Conservation (phyloP, 2,113 vertebrate species). For the Bambusicola thoracicus region DNA sequence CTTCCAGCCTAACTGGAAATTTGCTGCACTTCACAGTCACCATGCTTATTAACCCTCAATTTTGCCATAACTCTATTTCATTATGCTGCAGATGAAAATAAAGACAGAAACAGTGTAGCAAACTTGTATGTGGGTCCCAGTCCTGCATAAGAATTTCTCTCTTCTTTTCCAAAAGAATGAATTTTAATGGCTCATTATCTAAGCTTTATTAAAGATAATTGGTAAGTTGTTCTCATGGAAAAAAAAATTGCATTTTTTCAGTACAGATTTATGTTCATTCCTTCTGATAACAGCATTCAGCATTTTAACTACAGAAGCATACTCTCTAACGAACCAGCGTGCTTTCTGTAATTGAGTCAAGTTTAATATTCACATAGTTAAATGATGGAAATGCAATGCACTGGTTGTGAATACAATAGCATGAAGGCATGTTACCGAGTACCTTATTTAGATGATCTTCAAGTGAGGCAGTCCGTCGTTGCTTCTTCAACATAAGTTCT, state of each 20-base stretch:
- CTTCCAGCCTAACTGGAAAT: not conserved
- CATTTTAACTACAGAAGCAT: not conserved
- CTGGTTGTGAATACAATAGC: not conserved
- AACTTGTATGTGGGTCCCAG: not conserved
- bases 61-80: not conserved
- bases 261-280: not conserved
- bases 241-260: not conserved
- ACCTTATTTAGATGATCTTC: slow-evolving; percentile 85
- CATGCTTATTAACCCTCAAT: not conserved
- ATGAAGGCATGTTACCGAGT: not conserved
- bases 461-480: slow-evolving; percentile 70
- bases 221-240: not conserved
- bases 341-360: not conserved
- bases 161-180: not conserved
- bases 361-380: not conserved
- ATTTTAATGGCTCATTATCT: not conserved
- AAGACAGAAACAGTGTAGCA: not conserved
- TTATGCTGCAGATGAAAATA: not conserved
- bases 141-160: not conserved
- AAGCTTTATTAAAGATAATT: not conserved
- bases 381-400: not conserved
- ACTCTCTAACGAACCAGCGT: not conserved
- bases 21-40: not conserved
- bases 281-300: not conserved
- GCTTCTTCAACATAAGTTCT: slow-evolving; percentile 75